Base-by-base conservation (phyloP, 1,140 invertebrate genomes). In the Drosophila mayri region DNA sequence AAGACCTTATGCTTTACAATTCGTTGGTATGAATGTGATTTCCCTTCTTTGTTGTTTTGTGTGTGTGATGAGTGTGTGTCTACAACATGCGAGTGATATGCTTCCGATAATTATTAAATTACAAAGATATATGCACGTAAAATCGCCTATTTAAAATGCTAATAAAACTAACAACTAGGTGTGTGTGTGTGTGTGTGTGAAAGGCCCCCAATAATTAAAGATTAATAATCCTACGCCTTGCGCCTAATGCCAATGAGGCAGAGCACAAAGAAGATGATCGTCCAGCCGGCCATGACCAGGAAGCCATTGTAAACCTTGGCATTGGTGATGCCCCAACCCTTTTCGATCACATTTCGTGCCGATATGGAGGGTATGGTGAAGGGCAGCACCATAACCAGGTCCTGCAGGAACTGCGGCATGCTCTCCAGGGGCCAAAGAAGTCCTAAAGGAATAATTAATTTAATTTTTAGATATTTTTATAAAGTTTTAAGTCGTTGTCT, bases 361-460 rank as follows among this genome's bases (percentile, higher is more conserved):
- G 96, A 94, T 52, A 94, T 93, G 0, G 95, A 94, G 2, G 96
- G 94, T 32, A 96, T 81, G 5, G 96, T 96, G 71, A 96, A 96
- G 1, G 96, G 96, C 1, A 96, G 90, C 0, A 91, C 84, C 10
- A 94, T 90, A 0, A 95, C 94, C 18, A 96, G 50, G 61, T 93
- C 94, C 25, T 93, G 92, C 1, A 97, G 86, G 1, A 90, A 79
- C 16, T 76, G 72, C 2, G 95, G 95, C 95, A 96, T 96, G 9
- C 95, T 95, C 92, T 98, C 97, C n/a, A 97, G 75, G 0, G 98
- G 98, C 98, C 98, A 99, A 18, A 98, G 94, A n/a, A 97, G 95
- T 74, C 97, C 97, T 97, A 93, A 84, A 67, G 32, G 16, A 20
- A 67, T 6, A 18, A n/a, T 25, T 4, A 44, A 63, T 8, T 14